phyloP scores from a whole-genome alignment of 1,140 invertebrate species.

The Cotesia vestalis region DNA sequence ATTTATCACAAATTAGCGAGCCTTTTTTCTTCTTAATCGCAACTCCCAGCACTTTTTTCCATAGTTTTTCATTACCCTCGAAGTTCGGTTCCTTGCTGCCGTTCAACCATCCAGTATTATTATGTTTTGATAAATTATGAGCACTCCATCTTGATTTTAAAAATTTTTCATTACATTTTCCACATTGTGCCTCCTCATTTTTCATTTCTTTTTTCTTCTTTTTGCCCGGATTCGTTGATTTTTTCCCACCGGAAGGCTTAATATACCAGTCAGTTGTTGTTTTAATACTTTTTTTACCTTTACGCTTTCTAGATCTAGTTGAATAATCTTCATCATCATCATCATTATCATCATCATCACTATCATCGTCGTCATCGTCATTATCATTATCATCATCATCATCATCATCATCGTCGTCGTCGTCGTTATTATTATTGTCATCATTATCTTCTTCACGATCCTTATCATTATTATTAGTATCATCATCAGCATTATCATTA shows the following conservation, averaged over 20 bases:
- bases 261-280: not conserved
- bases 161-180: constrained; percentile 53
- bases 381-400: not conserved
- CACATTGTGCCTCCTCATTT: constrained; percentile 45
- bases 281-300: not conserved
- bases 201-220: constrained; percentile 21
- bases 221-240: not conserved
- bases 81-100: constrained; percentile 57
- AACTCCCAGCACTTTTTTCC: constrained; percentile 46
- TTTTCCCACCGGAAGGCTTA: constrained; percentile 28
- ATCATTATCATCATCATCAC: not conserved
- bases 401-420: too few relatives aligned
- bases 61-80: constrained; percentile 55
- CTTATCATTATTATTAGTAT: too few relatives aligned
- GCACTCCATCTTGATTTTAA: constrained; percentile 52
- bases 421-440: too few relatives aligned
- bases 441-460: too few relatives aligned
- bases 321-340: not conserved
- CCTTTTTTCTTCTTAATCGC: constrained; percentile 57
- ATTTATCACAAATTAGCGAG: constrained; percentile 69
- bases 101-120: constrained; percentile 63
- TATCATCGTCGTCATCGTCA: not conserved
- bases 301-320: not conserved
- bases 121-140: constrained; percentile 65
- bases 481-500: too few relatives aligned